Percentiles rank a stretch among this genome's conserved stretches.
phyloP scores from a whole-genome alignment of 2,113 vertebrate genomes.

The Rhynchomys soricoides region DNA sequence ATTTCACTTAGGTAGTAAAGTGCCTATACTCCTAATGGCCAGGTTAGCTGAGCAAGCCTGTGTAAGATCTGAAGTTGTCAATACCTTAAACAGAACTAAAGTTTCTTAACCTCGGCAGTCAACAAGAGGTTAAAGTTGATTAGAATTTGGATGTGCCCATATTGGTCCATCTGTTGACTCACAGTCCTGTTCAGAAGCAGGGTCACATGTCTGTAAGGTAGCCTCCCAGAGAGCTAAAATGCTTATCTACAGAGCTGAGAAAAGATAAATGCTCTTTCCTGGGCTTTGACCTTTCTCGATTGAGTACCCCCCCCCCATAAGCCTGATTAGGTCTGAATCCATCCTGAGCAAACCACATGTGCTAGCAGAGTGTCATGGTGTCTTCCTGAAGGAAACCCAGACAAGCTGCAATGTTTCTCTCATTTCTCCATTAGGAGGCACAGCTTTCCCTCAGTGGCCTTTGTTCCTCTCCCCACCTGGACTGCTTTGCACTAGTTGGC shows the following conservation, averaged over 20 bases:
- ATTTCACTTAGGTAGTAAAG: neutral
- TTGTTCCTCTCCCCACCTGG: constrained; percentile 8
- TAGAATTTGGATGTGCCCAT: neutral
- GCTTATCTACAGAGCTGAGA: neutral
- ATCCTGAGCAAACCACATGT: neutral
- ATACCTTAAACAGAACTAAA: neutral
- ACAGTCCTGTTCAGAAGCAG: neutral
- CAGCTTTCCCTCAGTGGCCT: neutral
- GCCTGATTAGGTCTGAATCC: neutral
- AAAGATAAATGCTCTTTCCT: neutral
- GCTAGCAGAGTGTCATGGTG: neutral
- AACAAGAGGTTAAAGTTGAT: neutral
- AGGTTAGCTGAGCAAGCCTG: neutral
- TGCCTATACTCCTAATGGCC: neutral
- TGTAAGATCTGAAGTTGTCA: neutral
- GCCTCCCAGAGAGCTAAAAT: neutral
- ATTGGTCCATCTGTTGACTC: neutral
- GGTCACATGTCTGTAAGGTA: neutral
- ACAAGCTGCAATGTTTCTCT: neutral
- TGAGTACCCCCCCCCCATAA: neutral
- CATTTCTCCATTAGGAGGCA: neutral
- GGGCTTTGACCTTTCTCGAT: neutral
- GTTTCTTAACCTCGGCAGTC: neutral
- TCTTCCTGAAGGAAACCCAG: neutral
- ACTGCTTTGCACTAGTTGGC: neutral